Percentiles rank a stretch among this genome's conserved stretches.
Conservation (phyloP, 2,888 invertebrate species). For the Meiosimyza platycephala region DNA sequence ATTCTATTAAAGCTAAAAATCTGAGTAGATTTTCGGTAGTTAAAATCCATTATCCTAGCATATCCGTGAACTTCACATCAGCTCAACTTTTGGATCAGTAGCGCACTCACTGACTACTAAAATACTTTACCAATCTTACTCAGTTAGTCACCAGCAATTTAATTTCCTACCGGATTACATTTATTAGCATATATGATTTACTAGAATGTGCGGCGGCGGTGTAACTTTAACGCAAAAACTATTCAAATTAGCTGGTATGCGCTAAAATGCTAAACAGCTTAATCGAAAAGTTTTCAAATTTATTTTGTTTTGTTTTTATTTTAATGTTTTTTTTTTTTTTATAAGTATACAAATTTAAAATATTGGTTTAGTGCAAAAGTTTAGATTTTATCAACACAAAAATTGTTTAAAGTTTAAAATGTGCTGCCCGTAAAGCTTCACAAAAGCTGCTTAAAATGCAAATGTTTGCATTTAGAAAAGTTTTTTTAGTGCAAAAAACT, state of each 20-base stretch:
- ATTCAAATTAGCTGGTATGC: slow-evolving; percentile 43
- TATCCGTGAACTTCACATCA: too few relatives aligned
- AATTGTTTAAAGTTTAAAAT: slow-evolving; percentile 17
- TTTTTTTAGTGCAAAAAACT: slow-evolving; percentile 12
- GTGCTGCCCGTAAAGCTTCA: background rate
- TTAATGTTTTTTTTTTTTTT: background rate
- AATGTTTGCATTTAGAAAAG: slow-evolving; percentile 30
- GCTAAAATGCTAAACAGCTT: slow-evolving; percentile 1
- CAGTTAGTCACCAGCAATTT: too few relatives aligned
- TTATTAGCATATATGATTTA: slow-evolving; percentile 31
- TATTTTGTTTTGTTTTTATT: background rate
- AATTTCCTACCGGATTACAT: background rate
- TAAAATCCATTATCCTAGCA: too few relatives aligned
- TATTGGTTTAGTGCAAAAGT: slow-evolving; percentile 10
- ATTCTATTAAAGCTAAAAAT: too few relatives aligned
- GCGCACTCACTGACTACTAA: too few relatives aligned
- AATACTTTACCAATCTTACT: too few relatives aligned
- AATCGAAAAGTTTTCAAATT: background rate
- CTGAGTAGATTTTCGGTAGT: too few relatives aligned
- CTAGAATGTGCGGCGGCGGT: slow-evolving; percentile 27
- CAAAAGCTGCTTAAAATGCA: slow-evolving; percentile 23
- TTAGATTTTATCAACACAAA: slow-evolving; percentile 23
- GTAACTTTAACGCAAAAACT: slow-evolving; percentile 40
- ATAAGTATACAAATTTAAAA: slow-evolving; percentile 13
- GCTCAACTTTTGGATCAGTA: too few relatives aligned